A percentile compares a stretch with the other conserved stretches of the same genome.
phyloP scores from a whole-genome alignment of 2,888 invertebrate genomes.

The Lysandra coridon region DNA sequence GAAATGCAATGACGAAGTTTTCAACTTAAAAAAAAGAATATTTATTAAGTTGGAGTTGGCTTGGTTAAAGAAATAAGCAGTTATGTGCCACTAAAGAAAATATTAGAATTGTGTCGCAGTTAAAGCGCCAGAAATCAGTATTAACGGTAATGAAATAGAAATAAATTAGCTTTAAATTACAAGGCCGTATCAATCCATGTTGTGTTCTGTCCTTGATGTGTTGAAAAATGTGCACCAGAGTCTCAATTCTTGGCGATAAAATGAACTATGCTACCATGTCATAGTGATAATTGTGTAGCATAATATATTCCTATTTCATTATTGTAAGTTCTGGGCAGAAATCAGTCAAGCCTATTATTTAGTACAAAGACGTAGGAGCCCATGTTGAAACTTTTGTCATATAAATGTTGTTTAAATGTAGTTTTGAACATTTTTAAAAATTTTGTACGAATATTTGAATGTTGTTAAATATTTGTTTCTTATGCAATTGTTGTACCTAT shows the following conservation, averaged over 20 bases:
- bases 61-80: background rate
- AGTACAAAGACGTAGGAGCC: constrained; percentile 27
- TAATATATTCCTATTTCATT: background rate
- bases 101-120: background rate
- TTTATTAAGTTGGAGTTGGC: background rate
- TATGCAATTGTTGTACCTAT: constrained; percentile 42
- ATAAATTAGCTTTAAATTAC: background rate
- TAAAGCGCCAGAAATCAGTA: background rate
- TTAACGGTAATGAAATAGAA: background rate
- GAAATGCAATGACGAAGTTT: background rate
- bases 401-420: constrained; percentile 36
- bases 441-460: constrained; percentile 58
- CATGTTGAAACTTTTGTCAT: constrained; percentile 31
- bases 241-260: background rate
- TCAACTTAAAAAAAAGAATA: background rate
- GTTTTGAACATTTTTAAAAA: constrained; percentile 58
- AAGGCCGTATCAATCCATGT: too few relatives aligned
- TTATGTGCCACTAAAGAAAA: background rate
- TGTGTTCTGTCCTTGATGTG: background rate
- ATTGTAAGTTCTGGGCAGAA: background rate
- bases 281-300: too few relatives aligned
- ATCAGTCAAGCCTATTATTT: constrained; percentile 14
- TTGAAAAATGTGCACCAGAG: background rate
- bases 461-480: constrained; percentile 49
- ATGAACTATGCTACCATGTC: background rate